These are phyloP conservation scores for Peucedramus taeniatus DNA, from an alignment of 2,113 vertebrate genomes.

Conservation along the genomic window DNA sequence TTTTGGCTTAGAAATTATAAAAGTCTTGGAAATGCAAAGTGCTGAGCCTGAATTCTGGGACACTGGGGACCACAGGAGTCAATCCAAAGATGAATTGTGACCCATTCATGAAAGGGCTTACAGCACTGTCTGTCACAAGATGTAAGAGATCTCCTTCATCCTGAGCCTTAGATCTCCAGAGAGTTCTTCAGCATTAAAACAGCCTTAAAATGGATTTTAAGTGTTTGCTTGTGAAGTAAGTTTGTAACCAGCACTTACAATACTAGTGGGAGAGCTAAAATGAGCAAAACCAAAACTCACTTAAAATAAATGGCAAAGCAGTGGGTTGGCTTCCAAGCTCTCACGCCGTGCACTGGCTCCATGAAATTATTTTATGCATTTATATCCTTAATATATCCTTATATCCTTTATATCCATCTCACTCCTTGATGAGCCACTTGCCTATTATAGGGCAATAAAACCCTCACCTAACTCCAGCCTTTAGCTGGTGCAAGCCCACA, in stretches of 20 bases:
- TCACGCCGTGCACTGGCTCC: accelerated
- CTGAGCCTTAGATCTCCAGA: neutral
- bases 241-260: neutral
- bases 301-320: neutral
- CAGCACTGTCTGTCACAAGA: neutral
- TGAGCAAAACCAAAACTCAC: neutral
- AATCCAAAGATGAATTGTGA: neutral
- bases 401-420: too few species aligned
- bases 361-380: neutral
- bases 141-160: neutral
- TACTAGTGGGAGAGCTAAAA: neutral
- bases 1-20: neutral
- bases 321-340: neutral
- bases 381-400: too few species aligned
- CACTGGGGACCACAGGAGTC: neutral
- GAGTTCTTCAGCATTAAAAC: neutral
- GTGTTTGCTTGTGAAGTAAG: neutral
- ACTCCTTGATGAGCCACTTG: neutral
- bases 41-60: neutral
- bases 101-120: neutral
- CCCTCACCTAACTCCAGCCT: neutral
- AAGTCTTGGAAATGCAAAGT: neutral
- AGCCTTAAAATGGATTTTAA: neutral
- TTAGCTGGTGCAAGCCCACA: neutral
- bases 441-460: neutral